phyloP scores from a whole-genome alignment of 2,888 invertebrate species.

The Eubasilissa splendida region DNA sequence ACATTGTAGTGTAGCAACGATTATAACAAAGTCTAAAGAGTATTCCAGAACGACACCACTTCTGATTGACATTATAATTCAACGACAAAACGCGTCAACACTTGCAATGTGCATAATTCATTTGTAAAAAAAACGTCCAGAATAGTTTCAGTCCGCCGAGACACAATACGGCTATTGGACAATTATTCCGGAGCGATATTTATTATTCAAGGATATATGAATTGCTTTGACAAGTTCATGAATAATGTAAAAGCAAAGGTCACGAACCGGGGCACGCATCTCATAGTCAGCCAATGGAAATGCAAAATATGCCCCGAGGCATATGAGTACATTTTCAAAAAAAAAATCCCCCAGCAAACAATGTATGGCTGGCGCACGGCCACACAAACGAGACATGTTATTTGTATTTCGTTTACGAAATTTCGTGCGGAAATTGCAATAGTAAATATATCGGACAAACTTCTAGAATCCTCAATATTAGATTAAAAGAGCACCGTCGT shows the following conservation, averaged over 20 bases:
- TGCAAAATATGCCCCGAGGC: conserved; percentile 12
- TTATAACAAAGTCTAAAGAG: too few species aligned
- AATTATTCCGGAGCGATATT: conserved; percentile 33
- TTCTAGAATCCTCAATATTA: too few species aligned
- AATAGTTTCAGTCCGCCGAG: not conserved
- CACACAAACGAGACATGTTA: too few species aligned
- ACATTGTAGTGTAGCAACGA: too few species aligned
- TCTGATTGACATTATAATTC: too few species aligned
- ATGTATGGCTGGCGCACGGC: not conserved
- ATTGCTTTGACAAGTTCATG: conserved; percentile 20
- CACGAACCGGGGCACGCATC: conserved; percentile 24
- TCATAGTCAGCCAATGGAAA: conserved; percentile 10
- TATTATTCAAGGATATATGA: conserved; percentile 31
- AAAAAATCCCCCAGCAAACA: not conserved
- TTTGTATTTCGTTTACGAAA: too few species aligned
- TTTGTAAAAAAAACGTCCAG: not conserved
- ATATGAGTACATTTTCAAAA: not conserved
- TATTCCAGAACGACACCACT: too few species aligned
- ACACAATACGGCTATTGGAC: conserved; percentile 1
- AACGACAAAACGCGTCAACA: conserved; percentile 2
- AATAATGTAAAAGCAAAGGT: conserved; percentile 25
- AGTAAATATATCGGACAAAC: too few species aligned
- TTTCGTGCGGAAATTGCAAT: too few species aligned
- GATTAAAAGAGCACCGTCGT: too few species aligned
- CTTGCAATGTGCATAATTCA: conserved; percentile 22